Evolutionary conservation across 2,797 vertebrate species (phyloP).

Genomic region (Erithacus rubecula): DNA sequence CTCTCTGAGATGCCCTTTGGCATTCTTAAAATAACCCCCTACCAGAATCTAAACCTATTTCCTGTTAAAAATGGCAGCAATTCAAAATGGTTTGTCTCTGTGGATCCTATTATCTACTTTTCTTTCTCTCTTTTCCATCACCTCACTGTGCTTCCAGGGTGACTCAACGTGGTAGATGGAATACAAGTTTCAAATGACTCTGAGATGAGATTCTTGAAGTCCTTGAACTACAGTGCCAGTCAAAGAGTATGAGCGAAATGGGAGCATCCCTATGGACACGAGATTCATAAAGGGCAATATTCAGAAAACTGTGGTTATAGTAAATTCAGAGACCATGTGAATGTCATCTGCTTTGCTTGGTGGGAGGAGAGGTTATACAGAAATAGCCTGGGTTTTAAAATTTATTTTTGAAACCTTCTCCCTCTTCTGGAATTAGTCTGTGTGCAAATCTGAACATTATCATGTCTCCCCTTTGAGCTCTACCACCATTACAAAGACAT

Average conservation of each 20-base stretch:
- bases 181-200: background rate
- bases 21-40: background rate
- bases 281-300: background rate
- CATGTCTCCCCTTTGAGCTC: background rate
- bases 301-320: background rate
- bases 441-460: background rate
- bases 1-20: background rate
- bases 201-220: background rate
- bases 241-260: background rate
- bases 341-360: background rate
- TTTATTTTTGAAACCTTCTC: background rate
- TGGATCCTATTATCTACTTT: background rate
- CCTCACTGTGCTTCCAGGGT: rapidly evolving
- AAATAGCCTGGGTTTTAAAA: background rate
- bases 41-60: background rate
- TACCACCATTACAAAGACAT: background rate
- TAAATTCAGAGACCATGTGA: background rate
- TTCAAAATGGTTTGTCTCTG: background rate
- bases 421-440: background rate
- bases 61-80: background rate
- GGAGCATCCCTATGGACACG: background rate
- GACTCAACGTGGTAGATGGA: background rate
- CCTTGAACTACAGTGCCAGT: background rate
- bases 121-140: background rate
- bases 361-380: background rate